phyloP scores from a whole-genome alignment of 2,113 vertebrate genomes.

The Jacana jacana region DNA sequence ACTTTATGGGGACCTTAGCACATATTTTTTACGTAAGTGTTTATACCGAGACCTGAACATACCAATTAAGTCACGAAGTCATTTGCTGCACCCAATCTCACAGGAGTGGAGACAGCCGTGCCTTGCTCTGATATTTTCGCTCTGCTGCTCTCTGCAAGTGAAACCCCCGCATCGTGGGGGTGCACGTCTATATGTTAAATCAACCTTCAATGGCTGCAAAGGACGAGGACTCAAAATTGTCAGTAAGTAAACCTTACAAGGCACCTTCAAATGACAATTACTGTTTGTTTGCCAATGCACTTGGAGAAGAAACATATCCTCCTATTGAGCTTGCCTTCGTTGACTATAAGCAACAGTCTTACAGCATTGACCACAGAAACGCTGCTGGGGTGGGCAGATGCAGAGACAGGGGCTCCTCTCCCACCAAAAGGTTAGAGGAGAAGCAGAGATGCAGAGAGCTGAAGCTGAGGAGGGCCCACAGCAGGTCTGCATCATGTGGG shows the following conservation, averaged over 20 bases:
- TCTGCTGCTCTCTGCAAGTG: background rate
- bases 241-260: background rate
- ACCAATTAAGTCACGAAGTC: background rate
- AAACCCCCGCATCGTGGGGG: background rate
- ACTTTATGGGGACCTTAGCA: background rate
- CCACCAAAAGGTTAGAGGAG: background rate
- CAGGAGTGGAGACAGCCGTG: accelerated
- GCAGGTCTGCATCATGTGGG: background rate
- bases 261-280: background rate
- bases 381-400: background rate
- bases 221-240: too few relatives aligned
- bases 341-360: background rate
- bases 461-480: background rate
- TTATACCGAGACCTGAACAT: background rate
- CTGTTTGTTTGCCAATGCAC: background rate
- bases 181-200: accelerated
- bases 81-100: background rate
- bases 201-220: accelerated
- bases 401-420: background rate
- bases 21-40: too few relatives aligned
- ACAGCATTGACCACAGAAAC: background rate
- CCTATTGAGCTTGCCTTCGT: background rate
- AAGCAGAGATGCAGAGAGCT: background rate
- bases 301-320: background rate
- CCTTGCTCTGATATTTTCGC: background rate